A percentile compares a stretch with the other conserved stretches of the same genome.
Conservation (phyloP, 2,797 vertebrate species). For the Rhinatrema bivittatum region DNA sequence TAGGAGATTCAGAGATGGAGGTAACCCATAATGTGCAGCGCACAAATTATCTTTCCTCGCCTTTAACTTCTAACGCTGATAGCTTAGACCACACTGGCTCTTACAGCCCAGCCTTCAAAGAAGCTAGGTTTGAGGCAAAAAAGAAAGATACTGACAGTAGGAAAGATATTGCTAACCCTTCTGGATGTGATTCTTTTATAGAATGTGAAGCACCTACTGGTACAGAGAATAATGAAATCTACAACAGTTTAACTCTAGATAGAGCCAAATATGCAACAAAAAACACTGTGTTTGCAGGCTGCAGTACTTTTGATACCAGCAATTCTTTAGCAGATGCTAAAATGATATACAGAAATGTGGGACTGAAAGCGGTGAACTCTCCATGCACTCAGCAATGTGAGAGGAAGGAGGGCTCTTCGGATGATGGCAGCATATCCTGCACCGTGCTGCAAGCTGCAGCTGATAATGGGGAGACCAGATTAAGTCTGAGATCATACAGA, state of each 20-base stretch:
- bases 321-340: slow-evolving; percentile 2
- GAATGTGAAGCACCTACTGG: slow-evolving; percentile 5
- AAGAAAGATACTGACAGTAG: neutral
- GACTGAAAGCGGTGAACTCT: slow-evolving; percentile 1
- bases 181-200: neutral
- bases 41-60: neutral
- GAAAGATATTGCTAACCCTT: neutral
- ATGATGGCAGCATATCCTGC: rapidly evolving
- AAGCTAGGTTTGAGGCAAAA: slow-evolving; percentile 2
- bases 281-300: neutral
- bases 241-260: neutral
- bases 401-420: neutral
- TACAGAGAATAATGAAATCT: neutral
- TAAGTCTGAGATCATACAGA: no score
- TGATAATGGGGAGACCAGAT: slow-evolving; percentile 2
- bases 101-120: neutral
- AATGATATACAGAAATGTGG: slow-evolving; percentile 2
- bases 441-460: neutral
- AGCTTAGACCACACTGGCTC: neutral
- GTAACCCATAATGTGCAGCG: neutral
- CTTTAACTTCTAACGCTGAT: slow-evolving; percentile 6
- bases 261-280: slow-evolving; percentile 1
- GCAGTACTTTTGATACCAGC: slow-evolving; percentile 1
- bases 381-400: neutral
- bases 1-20: neutral